Conservation (phyloP, 2,113 vertebrate species). For the Pelmatolapia mariae region DNA sequence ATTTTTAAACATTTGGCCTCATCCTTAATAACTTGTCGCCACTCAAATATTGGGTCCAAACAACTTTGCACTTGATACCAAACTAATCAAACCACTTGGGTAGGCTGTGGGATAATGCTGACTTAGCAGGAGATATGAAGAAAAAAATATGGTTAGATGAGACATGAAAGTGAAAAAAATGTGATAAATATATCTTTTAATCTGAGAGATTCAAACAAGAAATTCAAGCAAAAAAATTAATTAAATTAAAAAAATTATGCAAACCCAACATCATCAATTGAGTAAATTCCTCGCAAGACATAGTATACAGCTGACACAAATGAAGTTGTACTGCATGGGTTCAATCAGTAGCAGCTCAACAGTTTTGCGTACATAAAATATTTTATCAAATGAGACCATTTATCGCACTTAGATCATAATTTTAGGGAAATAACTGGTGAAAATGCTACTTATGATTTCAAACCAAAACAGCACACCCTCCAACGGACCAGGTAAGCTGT, state of each 20-base stretch:
- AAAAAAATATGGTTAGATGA: background rate
- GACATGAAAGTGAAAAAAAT: background rate
- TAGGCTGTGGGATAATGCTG: background rate
- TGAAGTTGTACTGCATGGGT: background rate
- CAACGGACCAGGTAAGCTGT: background rate
- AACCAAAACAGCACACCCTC: background rate
- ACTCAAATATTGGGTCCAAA: background rate
- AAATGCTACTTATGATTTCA: background rate
- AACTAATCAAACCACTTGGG: background rate
- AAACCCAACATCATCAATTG: background rate
- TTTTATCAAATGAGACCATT: background rate
- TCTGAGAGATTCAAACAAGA: background rate
- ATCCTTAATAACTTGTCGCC: background rate
- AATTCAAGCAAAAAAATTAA: fast-evolving
- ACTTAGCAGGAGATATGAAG: background rate
- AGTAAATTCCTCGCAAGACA: background rate
- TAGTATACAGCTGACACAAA: background rate
- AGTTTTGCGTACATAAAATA: background rate
- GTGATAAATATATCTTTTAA: background rate
- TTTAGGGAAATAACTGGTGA: background rate
- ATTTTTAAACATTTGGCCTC: background rate
- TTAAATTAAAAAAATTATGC: fast-evolving
- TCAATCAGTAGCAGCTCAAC: background rate
- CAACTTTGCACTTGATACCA: background rate
- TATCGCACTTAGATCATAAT: background rate